Evolutionary conservation across 2,888 invertebrate genomes (phyloP), one percentile per base, ranked within the genome.

Genomic region (Stegana nigrithorax): DNA sequence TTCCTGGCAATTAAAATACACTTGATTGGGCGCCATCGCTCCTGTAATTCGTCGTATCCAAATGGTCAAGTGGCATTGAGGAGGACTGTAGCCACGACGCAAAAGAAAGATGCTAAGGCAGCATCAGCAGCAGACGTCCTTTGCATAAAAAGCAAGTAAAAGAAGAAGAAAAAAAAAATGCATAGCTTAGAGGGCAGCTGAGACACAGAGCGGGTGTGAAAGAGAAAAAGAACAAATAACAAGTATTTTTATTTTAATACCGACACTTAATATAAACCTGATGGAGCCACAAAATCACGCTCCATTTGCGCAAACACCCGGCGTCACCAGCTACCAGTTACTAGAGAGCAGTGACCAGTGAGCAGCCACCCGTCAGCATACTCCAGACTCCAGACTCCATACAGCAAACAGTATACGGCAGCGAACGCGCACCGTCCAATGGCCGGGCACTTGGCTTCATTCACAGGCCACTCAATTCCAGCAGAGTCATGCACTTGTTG

Each of bases 221-320:
- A 32, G 4, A 21, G 77, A 73, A 67, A 62, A 67, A 79, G 75
- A 76, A 75, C 75, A 75, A 75, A 75, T 75, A 78, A 80, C 78
- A 75, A 80, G 69, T 67, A 80, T 78, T 75, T 75, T 76, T 78
- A 80, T 75, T 80, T 78, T 80, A 75, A 80, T 75, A 74, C 77
- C 76, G 65, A 76, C 80, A 72, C 79, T 80, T 80, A 76, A 80
- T 78, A 76, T 80, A 72, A 75, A 80, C 75, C 78, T 80, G 68
- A 80, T 80, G 72, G 75, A 75, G 80, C 80, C 78, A 76, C 75
- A 75, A 80, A 73, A 75, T 75, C 75, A 80, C 75, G 75, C 80
- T 80, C 78, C 80, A 75, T 75, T 75, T 75, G 76, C 74, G 67
- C 78, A 60, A 68, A 69, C 69, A 64, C 67, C 70, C 47, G 25